These are phyloP conservation scores for Muscidifurax raptorellus DNA, from an alignment of 1,140 invertebrate genomes.

Conservation along the genomic window DNA sequence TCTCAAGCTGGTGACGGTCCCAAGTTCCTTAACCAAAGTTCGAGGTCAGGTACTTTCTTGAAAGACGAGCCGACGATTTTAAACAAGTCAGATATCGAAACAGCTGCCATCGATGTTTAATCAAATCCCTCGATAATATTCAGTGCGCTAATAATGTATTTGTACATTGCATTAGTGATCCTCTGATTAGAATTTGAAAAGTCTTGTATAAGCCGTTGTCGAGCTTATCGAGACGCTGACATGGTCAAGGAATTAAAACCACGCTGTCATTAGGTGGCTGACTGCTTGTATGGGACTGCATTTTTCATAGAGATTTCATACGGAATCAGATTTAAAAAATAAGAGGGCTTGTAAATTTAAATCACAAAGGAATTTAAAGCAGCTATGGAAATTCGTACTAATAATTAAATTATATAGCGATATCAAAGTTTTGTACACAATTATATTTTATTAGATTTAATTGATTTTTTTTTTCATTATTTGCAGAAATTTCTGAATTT, in stretches of 20 bases:
- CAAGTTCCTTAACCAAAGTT: constrained; percentile 70
- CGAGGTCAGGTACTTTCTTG: constrained; percentile 82
- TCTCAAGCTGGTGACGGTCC: constrained; percentile 56
- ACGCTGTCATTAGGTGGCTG: not conserved
- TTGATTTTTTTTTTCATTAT: constrained; percentile 34
- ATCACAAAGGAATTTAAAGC: constrained; percentile 36
- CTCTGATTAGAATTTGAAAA: constrained; percentile 3
- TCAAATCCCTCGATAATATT: not conserved
- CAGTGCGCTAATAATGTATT: constrained; percentile 36
- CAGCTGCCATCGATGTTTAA: constrained; percentile 66
- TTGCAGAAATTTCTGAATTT: not conserved
- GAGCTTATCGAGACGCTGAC: not conserved
- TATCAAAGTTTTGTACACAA: constrained; percentile 37
- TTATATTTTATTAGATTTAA: constrained; percentile 31
- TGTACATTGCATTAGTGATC: constrained; percentile 49
- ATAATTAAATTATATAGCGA: constrained; percentile 36
- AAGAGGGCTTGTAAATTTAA: constrained; percentile 31
- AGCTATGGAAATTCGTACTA: constrained; percentile 33
- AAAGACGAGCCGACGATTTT: constrained; percentile 82
- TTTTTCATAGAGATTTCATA: constrained; percentile 49
- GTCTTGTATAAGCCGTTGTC: not conserved
- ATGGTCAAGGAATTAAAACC: constrained; percentile 13
- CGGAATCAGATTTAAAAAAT: constrained; percentile 8
- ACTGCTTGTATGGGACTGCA: not conserved
- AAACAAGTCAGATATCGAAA: constrained; percentile 73